Base-by-base conservation (phyloP, 1,140 invertebrate species). In the Kradibia gibbosae region DNA sequence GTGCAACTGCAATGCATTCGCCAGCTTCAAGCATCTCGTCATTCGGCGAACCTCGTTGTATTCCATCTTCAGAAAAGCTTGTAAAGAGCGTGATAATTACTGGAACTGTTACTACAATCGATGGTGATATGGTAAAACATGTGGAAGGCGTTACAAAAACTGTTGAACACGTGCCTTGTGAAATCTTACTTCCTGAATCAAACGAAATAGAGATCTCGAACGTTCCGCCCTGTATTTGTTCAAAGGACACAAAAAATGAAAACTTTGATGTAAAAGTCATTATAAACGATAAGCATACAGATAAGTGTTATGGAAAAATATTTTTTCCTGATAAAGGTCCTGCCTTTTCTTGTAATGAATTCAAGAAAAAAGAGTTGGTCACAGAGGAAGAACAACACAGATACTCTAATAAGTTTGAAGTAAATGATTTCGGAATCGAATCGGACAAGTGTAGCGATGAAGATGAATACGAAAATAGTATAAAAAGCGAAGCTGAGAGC, bases 141-240 rank as follows among this genome's bases (percentile, higher is more conserved):
- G 84, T 88, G 20, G 82, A 78, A 0, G 87, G 85, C n/a, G n/a
- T 85, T 0, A 79, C 79, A 0, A 82, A 88, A 45, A 81, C 85
- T 0, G 55, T 83, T 1, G 74, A 88, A 25, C 86, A 83, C 10
- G 36, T 84, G 20, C 82, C 85, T 15, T 50, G 39, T n/a, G 81
- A 62, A 74, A 15, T 82, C n/a, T 78, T 85, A 31, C 36, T 13
- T 62, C 67, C 82, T 50, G 55, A 76, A 22, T 10, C 20, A 42
- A 1, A 77, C 70, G 28, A 70, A 39, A 25, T 34, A 42, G 70
- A 74, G n/a, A 25, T 83, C 3, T 87, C 70, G 39, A 89, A 88
- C 53, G 83, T 89, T 70, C 85, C 85, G 36, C 81, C 88, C 0
- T 90, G 89, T 71, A 71, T 45, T 7, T 90, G 89, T 55, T 78